Base-by-base conservation (phyloP, 2,797 vertebrate species). In the Coregonus suidteri region DNA sequence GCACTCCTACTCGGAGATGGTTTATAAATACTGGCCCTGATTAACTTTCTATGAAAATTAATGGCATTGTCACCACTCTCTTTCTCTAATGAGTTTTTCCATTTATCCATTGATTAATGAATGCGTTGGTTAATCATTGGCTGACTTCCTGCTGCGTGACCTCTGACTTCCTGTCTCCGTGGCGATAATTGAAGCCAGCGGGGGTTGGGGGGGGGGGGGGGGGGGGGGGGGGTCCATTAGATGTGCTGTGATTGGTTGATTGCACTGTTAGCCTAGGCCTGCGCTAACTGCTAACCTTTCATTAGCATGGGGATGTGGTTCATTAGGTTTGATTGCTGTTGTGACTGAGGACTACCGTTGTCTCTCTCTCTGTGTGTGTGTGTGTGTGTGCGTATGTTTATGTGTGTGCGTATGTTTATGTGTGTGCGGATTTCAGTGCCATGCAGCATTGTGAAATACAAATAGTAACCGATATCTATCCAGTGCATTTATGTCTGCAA, bases 251-350 rank as follows among this genome's bases (percentile, higher is more conserved):
- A 81, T 67, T 25, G 79, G 85, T 82, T 92, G 90, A 93, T 91
- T 92, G 91, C 79, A 82, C 86, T 72, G 83, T 90, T 92, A 86
- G 87, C 90, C 89, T 89, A 78, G 87, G 77, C 87, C 79, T 59
- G 18, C 3, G 15, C n/a, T 59, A 18, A 59, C 56, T 7, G 4
- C 83, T 87, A 90, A 90, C 87, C 90, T 86, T 82, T 90, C 85
- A 92, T 93, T 92, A 92, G 90, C 88, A 91, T 87, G 84, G 83
- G 80, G 81, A 87, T 84, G 88, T 90, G 86, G 89, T 93, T 90
- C 82, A 91, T 92, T 90, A 83, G 86, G 83, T 85, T 81, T 90
- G 88, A 91, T 92, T 92, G 86, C 86, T 83, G 84, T 91, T 90
- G 90, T 93, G 89, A 85, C 81, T 65, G 82, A 54, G 56, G 6